Percentiles rank a stretch among this genome's conserved stretches.
phyloP scores from a whole-genome alignment of 2,113 vertebrate species.

The Campylorhamphus procurvoides region DNA sequence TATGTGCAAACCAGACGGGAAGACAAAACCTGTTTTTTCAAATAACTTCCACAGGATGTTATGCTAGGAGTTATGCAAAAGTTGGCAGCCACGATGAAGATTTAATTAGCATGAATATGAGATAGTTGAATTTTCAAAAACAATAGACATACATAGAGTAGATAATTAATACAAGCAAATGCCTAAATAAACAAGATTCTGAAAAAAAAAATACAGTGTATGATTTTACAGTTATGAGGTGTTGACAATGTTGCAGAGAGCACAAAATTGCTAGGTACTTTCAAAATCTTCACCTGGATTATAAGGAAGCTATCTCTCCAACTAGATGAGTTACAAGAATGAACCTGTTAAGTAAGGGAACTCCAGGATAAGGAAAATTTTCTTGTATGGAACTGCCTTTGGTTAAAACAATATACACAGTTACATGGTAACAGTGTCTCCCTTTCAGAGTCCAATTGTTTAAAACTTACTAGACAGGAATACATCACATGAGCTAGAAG shows the following conservation, averaged over 20 bases:
- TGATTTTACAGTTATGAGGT: neutral
- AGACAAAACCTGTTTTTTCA: constrained; percentile 1
- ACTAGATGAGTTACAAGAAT: neutral
- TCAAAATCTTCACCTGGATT: neutral
- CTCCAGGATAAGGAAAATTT: neutral
- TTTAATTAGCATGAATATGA: neutral
- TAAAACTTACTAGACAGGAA: neutral
- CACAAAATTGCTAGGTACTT: neutral
- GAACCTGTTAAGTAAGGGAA: neutral
- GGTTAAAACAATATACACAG: neutral
- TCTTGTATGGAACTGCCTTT: neutral
- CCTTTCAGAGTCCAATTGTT: neutral
- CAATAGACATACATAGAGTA: neutral
- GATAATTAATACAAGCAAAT: neutral
- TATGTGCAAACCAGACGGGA: constrained; percentile 13
- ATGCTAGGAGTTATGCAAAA: neutral
- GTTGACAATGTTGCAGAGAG: neutral
- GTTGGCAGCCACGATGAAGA: neutral
- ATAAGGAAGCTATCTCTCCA: neutral
- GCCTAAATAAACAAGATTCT: neutral
- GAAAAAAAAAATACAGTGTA: neutral
- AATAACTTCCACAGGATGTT: constrained; percentile 5
- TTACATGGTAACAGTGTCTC: neutral
- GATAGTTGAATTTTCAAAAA: constrained; percentile 1
- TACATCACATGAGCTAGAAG: neutral